Conservation (phyloP, 2,113 vertebrate genomes). For the Ameiurus melas region DNA sequence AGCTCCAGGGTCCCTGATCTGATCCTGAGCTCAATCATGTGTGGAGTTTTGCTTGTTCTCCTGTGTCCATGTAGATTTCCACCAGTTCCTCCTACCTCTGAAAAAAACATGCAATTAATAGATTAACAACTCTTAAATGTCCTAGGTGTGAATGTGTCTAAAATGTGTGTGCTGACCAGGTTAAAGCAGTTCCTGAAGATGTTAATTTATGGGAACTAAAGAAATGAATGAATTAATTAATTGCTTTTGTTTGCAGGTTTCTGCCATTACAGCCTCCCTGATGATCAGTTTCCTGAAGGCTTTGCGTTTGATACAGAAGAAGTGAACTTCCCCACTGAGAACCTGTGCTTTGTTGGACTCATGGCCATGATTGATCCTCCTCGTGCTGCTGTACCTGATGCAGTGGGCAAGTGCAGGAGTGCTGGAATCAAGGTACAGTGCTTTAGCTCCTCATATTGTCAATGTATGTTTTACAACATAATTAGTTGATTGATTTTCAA, state of each 20-base stretch:
- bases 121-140: background rate
- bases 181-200: background rate
- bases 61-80: background rate
- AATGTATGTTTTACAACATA: background rate
- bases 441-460: background rate
- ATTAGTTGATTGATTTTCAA: background rate
- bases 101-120: background rate
- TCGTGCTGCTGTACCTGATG: conserved; percentile 83
- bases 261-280: conserved; percentile 79
- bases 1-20: background rate
- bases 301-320: conserved; percentile 86
- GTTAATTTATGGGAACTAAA: background rate
- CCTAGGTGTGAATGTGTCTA: background rate
- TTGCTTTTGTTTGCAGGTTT: conserved; percentile 73
- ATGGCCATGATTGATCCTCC: conserved; percentile 94
- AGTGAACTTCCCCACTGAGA: conserved; percentile 85
- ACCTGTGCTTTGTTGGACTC: conserved; percentile 89
- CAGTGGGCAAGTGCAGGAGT: conserved; percentile 89
- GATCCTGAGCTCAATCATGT: background rate
- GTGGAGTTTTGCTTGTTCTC: background rate
- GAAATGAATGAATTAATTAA: background rate
- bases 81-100: background rate
- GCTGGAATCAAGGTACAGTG: conserved; percentile 87
- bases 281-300: conserved; percentile 80
- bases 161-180: background rate